phyloP scores from a whole-genome alignment of 2,113 vertebrate genomes.

The Colossoma macropomum region DNA sequence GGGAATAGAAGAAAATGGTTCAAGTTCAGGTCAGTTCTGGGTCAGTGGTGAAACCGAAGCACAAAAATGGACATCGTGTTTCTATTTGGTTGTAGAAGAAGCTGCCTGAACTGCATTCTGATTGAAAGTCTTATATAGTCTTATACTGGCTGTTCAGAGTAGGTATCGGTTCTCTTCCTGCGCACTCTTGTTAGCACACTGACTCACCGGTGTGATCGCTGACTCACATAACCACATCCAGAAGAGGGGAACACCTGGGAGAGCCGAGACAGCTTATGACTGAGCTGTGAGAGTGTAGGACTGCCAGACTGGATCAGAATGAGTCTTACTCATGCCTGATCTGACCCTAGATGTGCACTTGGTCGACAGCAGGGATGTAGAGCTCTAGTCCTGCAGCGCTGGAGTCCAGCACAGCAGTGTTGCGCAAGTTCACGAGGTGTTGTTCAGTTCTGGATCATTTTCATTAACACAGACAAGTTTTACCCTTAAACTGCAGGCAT shows the following conservation, averaged over 20 bases:
- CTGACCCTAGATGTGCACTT: slow-evolving; percentile 2
- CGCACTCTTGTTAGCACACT: neutral
- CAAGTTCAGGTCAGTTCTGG: slow-evolving; percentile 17
- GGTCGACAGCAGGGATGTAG: neutral
- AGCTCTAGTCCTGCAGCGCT: neutral
- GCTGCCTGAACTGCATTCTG: neutral
- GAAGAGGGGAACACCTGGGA: slow-evolving; percentile 17
- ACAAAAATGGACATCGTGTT: neutral
- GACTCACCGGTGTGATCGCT: slow-evolving; percentile 1
- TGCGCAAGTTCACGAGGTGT: neutral
- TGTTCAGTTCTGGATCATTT: slow-evolving; percentile 31
- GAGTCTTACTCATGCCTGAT: slow-evolving; percentile 1
- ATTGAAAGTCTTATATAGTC: too few species aligned
- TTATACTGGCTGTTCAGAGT: neutral
- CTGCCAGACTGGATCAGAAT: slow-evolving; percentile 26
- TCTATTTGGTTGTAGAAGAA: neutral
- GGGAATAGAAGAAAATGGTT: slow-evolving; percentile 22
- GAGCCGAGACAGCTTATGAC: slow-evolving; percentile 15
- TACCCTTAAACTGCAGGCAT: too few species aligned
- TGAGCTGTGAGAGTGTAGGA: neutral
- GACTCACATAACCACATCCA: neutral
- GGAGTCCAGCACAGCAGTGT: neutral
- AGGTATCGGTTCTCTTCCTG: neutral
- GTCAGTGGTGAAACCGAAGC: neutral
- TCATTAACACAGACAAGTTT: slow-evolving; percentile 22